phyloP scores from a whole-genome alignment of 2,888 invertebrate genomes.

The Nomada ferruginata region DNA sequence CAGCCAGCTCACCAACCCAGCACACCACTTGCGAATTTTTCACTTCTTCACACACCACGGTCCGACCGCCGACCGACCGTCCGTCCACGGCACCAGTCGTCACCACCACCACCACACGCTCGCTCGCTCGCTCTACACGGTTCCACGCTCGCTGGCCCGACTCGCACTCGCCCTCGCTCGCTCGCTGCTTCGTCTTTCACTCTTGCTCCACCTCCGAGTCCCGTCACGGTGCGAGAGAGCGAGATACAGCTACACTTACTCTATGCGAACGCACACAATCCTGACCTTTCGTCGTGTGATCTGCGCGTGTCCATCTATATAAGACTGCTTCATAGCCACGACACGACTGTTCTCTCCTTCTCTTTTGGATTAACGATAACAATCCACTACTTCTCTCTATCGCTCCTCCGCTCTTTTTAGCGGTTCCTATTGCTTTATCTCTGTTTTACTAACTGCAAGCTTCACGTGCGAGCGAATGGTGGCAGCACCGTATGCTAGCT shows the following conservation, averaged over 20 bases:
- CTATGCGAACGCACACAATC: conserved; percentile 48
- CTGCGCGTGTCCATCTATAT: conserved; percentile 60
- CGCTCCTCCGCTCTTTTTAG: conserved; percentile 35
- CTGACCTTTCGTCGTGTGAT: conserved; percentile 44
- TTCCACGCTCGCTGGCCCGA: conserved; percentile 70
- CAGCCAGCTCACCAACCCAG: conserved; percentile 66
- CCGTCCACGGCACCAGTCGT: conserved; percentile 80
- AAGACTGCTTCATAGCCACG: conserved; percentile 51
- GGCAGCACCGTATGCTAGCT: conserved; percentile 42
- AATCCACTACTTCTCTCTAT: background rate
- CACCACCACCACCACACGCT: conserved; percentile 74
- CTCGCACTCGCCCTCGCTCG: conserved; percentile 66
- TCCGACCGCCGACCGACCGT: conserved; percentile 76
- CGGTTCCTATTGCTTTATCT: conserved; percentile 47
- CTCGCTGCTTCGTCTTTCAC: conserved; percentile 63
- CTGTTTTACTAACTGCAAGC: conserved; percentile 27
- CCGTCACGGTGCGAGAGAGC: conserved; percentile 52
- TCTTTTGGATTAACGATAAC: background rate
- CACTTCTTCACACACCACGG: conserved; percentile 73
- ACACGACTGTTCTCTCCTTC: conserved; percentile 23
- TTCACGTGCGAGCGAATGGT: conserved; percentile 52
- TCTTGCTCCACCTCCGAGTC: conserved; percentile 60
- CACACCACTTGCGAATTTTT: conserved; percentile 76
- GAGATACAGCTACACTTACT: conserved; percentile 54
- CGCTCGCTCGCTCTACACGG: conserved; percentile 69